A percentile compares a stretch with the other conserved stretches of the same genome.
phyloP scores from a whole-genome alignment of 1,140 invertebrate genomes.

The Caenorhabditis briggsae region DNA sequence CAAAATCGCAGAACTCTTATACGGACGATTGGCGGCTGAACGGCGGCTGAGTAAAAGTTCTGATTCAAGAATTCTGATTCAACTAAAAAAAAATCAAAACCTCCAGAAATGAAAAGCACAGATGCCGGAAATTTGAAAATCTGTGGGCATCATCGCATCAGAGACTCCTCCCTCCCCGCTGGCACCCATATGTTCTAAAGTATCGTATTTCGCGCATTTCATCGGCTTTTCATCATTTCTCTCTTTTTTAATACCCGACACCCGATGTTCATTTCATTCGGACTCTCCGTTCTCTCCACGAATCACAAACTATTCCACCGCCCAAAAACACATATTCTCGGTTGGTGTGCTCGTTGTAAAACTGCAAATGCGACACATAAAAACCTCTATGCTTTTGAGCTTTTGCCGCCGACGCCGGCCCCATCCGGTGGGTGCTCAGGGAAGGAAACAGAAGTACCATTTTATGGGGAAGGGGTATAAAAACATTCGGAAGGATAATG shows the following conservation, averaged over 20 bases:
- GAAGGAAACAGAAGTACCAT: background rate
- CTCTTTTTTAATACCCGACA: background rate
- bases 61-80: too few species aligned
- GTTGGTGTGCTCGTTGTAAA: background rate
- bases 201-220: slow-evolving; percentile 55
- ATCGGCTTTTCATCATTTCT: slow-evolving; percentile 2
- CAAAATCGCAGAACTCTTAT: too few species aligned
- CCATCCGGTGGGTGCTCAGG: background rate
- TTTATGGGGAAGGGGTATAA: slow-evolving; percentile 24
- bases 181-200: slow-evolving; percentile 37
- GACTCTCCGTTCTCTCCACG: background rate
- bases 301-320: slow-evolving; percentile 49
- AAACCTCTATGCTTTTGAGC: slow-evolving; percentile 48
- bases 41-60: too few species aligned
- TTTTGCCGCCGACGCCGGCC: slow-evolving; percentile 2
- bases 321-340: slow-evolving; percentile 34
- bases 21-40: too few species aligned
- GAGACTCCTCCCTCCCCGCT: too few species aligned
- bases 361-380: slow-evolving; percentile 51
- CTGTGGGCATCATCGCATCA: background rate
- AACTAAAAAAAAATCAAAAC: background rate
- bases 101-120: background rate
- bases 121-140: background rate
- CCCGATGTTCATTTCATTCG: slow-evolving; percentile 18
- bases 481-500: slow-evolving; percentile 41